Base-by-base conservation (phyloP, 2,113 vertebrate genomes). In the Ginglymostoma cirratum region DNA sequence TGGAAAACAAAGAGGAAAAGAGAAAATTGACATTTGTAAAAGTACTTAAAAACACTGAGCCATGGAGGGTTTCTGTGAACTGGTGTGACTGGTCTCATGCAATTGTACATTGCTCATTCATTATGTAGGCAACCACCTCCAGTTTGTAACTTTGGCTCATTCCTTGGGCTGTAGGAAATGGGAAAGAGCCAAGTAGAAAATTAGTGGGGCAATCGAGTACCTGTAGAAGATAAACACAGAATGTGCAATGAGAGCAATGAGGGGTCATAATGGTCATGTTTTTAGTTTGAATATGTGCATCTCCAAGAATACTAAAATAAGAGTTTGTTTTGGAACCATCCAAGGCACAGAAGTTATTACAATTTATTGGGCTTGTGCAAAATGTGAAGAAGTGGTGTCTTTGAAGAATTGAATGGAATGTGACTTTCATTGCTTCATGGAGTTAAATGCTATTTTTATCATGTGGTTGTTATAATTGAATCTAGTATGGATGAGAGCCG, bases 401-500 rank as follows among this genome's bases (percentile, higher is more conserved):
- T 83, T 83, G 17, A 83, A 83, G 38, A 83, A 83, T 83, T 38
- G 5, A 83, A 38, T 83, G 80, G 38, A 83, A 83, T 45, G 21
- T 21, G 38, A 5, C 80, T 83, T 83, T 42, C 80, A 83, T 42
- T 45, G 80, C 38, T 83, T 45, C 17, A 7, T 45, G n/a, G 80
- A 61, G 52, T 17, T 90, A 90, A 90, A 61, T 90, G 30, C 87
- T 90, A 61, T 61, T 61, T 61, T 89, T 90, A 90, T 90, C 55
- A 61, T 61, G 34, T 61, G 30, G 52, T 61, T 61, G 52, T 90
- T 90, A 34, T 90, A 90, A 90, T 90, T 90, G 87, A 90, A 61
- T 61, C 55, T 90, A 61, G 52, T 90, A n/a, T 61, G 87, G 87
- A 90, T 65, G 87, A 61, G 87, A 90, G 87, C 7, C 65, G 87